Percentiles rank a stretch among this genome's conserved stretches.
phyloP scores from a whole-genome alignment of 2,113 vertebrate species.

The Hydrochoerus hydrochaeris region DNA sequence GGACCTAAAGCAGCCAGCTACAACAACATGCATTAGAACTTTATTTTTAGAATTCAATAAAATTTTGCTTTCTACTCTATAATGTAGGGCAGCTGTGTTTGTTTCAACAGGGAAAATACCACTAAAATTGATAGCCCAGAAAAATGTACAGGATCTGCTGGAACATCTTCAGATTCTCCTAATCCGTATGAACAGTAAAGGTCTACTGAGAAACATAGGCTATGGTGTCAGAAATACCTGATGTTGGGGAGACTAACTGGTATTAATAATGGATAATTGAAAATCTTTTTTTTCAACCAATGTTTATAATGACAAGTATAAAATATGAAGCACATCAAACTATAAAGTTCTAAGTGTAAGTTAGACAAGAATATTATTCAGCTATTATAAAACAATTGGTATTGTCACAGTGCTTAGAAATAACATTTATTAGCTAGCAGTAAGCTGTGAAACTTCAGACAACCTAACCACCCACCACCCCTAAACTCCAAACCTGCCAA shows the following conservation, averaged over 20 bases:
- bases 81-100: slow-evolving; percentile 8
- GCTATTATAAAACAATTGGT: slow-evolving; percentile 29
- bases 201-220: neutral
- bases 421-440: slow-evolving; percentile 36
- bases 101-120: slow-evolving; percentile 29
- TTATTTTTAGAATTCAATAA: slow-evolving; percentile 38
- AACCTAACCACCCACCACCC: slow-evolving; percentile 32
- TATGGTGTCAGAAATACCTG: slow-evolving; percentile 37
- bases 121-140: slow-evolving; percentile 15
- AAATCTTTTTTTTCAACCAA: slow-evolving; percentile 52
- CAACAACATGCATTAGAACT: neutral
- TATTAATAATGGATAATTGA: slow-evolving; percentile 24
- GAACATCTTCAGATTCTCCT: neutral
- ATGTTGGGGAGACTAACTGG: slow-evolving; percentile 44
- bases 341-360: slow-evolving; percentile 48
- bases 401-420: slow-evolving; percentile 55
- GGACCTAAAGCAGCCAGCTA: neutral
- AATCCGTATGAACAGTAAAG: neutral
- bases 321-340: slow-evolving; percentile 56
- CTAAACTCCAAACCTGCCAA: slow-evolving; percentile 43
- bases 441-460: slow-evolving; percentile 59
- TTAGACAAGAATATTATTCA: slow-evolving; percentile 38
- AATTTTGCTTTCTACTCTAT: slow-evolving; percentile 35
- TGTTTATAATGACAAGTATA: slow-evolving; percentile 32
- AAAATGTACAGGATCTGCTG: neutral